Evolutionary conservation across 2,888 invertebrate genomes (phyloP), one percentile per base, ranked within the genome.

Genomic region (Drosophila longiperda): DNA sequence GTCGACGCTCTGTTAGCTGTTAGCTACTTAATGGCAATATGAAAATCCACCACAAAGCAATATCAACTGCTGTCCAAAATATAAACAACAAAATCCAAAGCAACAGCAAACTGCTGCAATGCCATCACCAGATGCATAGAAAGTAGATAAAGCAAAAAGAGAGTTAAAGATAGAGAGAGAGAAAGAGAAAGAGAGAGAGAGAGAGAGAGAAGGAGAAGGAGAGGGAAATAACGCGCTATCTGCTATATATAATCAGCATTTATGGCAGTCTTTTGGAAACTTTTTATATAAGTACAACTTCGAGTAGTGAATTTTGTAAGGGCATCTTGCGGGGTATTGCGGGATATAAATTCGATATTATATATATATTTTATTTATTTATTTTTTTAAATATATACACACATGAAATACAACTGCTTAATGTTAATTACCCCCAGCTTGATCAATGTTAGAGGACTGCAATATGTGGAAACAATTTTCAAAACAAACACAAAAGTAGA

Each of bases 11-110:
- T 77, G 81, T 72, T 79, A 77, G 69, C 89, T 87, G 81, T 72
- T 79, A 77, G 69, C 89, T 89, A 77, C 87, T 86, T 89, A 86
- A 71, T 73, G 87, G 74, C 89, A 87, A 81, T 85, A 86, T 83
- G 78, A 83, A 87, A 83, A 83, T 82, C 73, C 71, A 54, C 61
- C 82, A 86, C 82, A 86, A 83, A 80, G 75, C 81, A 76, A 74
- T 80, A 67, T 42, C 62, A 76, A 53, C 58, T 61, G 50, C 60
- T 75, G 66, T 52, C 61, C 71, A 68, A 77, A 75, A 79, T 79
- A 83, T 75, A 87, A 77, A 83, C 58, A 80, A 50, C 72, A 75
- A 61, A 73, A 73, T 29, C 54, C 66, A 52, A 54, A 26, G n/a
- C 55, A 54, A 36, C 54, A 20, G 38, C 26, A 32, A 29, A 57